Conservation (phyloP, 2,113 vertebrate genomes). For the Apteryx mantelli region DNA sequence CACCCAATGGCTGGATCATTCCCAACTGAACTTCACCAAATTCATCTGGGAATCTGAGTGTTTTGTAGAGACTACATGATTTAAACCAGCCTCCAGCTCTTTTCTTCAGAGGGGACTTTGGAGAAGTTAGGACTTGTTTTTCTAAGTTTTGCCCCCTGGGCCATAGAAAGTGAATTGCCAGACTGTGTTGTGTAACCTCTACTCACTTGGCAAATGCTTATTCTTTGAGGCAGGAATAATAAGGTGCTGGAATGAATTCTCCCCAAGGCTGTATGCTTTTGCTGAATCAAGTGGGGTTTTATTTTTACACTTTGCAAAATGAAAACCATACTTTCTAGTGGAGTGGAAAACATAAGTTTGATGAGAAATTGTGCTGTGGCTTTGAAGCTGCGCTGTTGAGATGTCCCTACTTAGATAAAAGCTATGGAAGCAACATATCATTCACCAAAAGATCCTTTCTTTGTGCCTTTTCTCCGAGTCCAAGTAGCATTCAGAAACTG, state of each 20-base stretch:
- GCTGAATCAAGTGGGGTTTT: background rate
- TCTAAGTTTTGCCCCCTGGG: background rate
- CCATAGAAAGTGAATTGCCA: background rate
- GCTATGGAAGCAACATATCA: fast-evolving
- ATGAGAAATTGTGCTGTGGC: background rate
- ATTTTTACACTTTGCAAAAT: background rate
- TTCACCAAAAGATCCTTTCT: background rate
- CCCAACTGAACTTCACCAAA: background rate
- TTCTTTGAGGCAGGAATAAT: background rate
- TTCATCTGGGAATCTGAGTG: background rate
- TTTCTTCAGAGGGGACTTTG: background rate
- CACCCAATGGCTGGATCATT: background rate
- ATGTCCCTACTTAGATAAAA: background rate
- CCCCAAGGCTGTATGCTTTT: background rate
- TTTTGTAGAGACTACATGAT: background rate
- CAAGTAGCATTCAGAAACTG: fast-evolving
- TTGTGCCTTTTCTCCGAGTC: background rate
- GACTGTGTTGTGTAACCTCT: background rate
- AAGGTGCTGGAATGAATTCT: background rate
- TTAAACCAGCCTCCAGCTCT: background rate
- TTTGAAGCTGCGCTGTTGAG: background rate
- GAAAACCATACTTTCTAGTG: fast-evolving
- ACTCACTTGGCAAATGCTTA: background rate
- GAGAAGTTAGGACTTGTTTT: background rate
- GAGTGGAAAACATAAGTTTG: background rate